These are phyloP conservation scores for Napeogenes inachia DNA, from an alignment of 2,888 invertebrate genomes.

Conservation along the genomic window DNA sequence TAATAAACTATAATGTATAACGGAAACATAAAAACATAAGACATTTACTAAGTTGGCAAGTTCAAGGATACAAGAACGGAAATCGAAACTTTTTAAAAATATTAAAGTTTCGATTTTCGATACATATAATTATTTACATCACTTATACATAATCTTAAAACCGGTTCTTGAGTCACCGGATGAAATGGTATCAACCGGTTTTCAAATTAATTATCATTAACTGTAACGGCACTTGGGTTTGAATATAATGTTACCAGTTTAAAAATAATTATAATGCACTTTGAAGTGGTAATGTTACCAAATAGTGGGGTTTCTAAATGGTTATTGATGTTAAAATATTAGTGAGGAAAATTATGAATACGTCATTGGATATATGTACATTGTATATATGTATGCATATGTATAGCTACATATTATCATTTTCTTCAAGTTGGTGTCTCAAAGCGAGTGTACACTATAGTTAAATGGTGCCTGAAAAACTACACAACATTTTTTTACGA, in stretches of 20 bases:
- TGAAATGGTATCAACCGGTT: constrained; percentile 24
- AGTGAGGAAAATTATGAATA: no score
- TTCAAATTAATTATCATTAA: constrained; percentile 18
- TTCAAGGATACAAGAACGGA: neutral
- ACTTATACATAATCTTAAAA: neutral
- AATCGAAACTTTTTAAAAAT: neutral
- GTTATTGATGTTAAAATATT: no score
- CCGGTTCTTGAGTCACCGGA: constrained; percentile 27
- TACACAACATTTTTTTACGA: no score
- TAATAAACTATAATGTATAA: neutral
- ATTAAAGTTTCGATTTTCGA: neutral
- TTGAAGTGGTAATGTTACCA: no score
- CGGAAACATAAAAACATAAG: neutral
- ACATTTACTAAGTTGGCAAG: neutral
- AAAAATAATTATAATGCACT: no score
- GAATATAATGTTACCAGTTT: neutral
- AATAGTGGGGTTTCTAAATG: no score
- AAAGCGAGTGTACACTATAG: no score
- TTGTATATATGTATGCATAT: no score
- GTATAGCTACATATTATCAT: no score
- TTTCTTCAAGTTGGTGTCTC: no score
- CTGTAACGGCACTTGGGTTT: constrained; percentile 21
- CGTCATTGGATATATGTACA: no score
- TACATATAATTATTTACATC: neutral
- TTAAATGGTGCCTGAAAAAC: no score